Evolutionary conservation across 2,797 vertebrate species (phyloP), one percentile per base, ranked within the genome.

Genomic region (Monodelphis domestica): DNA sequence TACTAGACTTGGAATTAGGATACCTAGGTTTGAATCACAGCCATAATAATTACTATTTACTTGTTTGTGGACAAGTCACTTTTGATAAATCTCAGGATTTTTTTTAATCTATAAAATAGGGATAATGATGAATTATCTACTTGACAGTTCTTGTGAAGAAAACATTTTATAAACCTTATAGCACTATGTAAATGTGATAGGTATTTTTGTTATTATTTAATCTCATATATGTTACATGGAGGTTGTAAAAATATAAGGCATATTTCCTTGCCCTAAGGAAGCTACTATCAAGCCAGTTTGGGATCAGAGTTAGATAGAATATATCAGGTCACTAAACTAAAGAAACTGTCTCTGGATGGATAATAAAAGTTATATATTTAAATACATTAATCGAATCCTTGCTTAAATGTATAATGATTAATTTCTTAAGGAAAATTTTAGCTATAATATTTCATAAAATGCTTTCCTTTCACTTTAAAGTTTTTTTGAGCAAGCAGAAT

Each of bases 401-500:
- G 33, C 89, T 53, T 45, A 53, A 2, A 24, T 45, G 21, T 78
- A 26, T 24, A 78, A 78, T 78, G 21, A 45, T 45, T 17, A 7
- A 45, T 45, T 78, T 78, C 70, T 11, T 38, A 78, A 6, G 3
- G 9, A 70, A 38, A 78, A 78, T 21, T 29, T 29, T 2, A 53
- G 9, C 38, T 17, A 30, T 78, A 54, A 38, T 92, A 54, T 26
- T 91, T 38, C 89, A 0, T 93, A 9, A 57, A 92, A 28, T 88
- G 28, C 26, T 26, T 54, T 94, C 29, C 90, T 95, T 53, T 15
- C 93, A 70, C 56, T 55, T 90, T 87, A 93, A 93, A 91, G 7
- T 56, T 89, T 91, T 91, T 78, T 78, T 45, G 95, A 95, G 54
- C 29, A 89, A 45, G 26, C 70, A 45, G 92, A 88, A 54, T 87